phyloP scores from a whole-genome alignment of 2,797 vertebrate genomes.

The Hafferia zeledoni region DNA sequence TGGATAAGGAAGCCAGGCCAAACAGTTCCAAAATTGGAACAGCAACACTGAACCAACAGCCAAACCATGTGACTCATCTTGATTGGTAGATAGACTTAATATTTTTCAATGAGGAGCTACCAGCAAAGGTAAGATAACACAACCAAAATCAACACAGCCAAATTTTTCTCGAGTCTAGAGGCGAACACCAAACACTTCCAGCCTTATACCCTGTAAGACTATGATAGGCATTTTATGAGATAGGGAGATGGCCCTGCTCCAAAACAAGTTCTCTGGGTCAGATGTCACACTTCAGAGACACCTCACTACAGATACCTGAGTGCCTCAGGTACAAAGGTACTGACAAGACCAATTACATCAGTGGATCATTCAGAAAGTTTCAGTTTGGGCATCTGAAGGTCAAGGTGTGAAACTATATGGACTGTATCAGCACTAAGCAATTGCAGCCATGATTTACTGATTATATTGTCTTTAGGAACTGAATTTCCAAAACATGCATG shows the following conservation, averaged over 20 bases:
- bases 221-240: neutral
- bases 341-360: neutral
- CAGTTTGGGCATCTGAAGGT: neutral
- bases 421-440: neutral
- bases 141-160: rapidly evolving
- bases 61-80: neutral
- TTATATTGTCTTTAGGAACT: neutral
- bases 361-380: neutral
- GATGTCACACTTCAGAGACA: neutral
- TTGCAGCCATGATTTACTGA: neutral
- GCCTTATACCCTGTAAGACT: neutral
- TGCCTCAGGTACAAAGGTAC: neutral
- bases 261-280: neutral
- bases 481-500: neutral
- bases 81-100: neutral
- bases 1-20: neutral
- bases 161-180: neutral
- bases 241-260: neutral
- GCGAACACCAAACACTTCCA: neutral
- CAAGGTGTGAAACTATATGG: neutral
- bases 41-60: neutral
- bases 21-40: neutral
- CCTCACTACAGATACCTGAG: neutral
- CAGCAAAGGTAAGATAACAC: neutral
- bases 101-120: neutral